Base-by-base conservation (phyloP, 2,888 invertebrate genomes). In the Troides oblongomaculatus region DNA sequence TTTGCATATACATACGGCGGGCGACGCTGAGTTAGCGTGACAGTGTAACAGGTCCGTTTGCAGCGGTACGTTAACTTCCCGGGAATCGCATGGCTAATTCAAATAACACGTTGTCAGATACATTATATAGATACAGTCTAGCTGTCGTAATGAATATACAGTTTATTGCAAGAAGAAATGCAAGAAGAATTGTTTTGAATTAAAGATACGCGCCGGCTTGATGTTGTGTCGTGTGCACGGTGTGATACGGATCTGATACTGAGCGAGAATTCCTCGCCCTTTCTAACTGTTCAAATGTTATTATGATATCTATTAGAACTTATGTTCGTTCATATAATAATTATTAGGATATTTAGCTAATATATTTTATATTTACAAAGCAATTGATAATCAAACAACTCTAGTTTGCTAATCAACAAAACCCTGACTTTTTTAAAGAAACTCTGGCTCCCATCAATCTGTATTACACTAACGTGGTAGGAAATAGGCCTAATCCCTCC, bases 31-130 rank as follows among this genome's bases (percentile, higher is more conserved):
- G 63, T 64, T 67, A 67, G 64, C 67, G 64, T 70, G 67, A 67
- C 70, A 67, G 53, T 56, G 63, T 57, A 66, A 70, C 70, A 70
- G 70, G 69, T 57, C 67, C 70, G 53, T 50, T 53, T 43, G 66
- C 62, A 43, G 56, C 60, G 53, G 68, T 64, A 67, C 67, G 61
- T 70, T 70, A 67, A 67, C 67, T 70, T 70, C 70, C 70, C 64
- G 60, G 70, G 70, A 70, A 70, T 70, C 70, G 70, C 70, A 70
- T 70, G 64, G 70, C 70, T 70, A 70, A 70, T 70, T 70, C 70
- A 67, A 70, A 70, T 70, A 70, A 60, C 64, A 63, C 67, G 61
- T 66, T 66, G 70, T 70, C 70, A 64, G 70, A 70, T 70, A 67
- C 70, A 70, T 70, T 70, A 70, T 21, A 70, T 63, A 67, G 70